A percentile compares a stretch with the other conserved stretches of the same genome.
Conservation (phyloP, 2,888 invertebrate genomes). For the Scaptomyza flava region DNA sequence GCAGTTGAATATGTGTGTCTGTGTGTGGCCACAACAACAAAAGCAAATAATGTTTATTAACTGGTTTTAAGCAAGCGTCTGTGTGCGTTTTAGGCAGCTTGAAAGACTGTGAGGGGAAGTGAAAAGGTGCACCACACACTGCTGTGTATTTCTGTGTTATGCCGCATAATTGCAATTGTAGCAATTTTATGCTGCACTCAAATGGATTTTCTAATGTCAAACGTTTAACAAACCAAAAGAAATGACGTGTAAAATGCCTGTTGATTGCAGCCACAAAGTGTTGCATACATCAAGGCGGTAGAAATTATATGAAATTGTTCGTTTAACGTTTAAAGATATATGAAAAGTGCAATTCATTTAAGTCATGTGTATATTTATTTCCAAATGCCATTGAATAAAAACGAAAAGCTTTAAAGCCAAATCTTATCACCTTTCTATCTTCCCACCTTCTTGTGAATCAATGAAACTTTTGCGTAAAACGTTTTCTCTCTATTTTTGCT, state of each 20-base stretch:
- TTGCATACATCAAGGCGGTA: slow-evolving; percentile 28
- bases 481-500: too few relatives aligned
- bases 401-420: too few relatives aligned
- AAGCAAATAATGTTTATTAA: slow-evolving; percentile 70
- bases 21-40: slow-evolving; percentile 44
- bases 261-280: slow-evolving; percentile 53
- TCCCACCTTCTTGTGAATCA: too few relatives aligned
- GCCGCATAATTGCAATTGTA: slow-evolving; percentile 46
- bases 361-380: too few relatives aligned
- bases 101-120: slow-evolving; percentile 2
- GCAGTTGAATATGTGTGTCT: slow-evolving; percentile 18
- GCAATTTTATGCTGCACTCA: slow-evolving; percentile 40
- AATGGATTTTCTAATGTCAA: slow-evolving; percentile 51
- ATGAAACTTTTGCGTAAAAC: too few relatives aligned
- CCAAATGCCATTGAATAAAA: too few relatives aligned
- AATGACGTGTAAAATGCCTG: slow-evolving; percentile 37
- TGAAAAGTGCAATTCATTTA: too few relatives aligned
- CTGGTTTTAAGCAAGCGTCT: slow-evolving; percentile 45
- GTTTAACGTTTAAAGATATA: too few relatives aligned
- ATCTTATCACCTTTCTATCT: too few relatives aligned
- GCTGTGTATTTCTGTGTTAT: slow-evolving; percentile 49
- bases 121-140: slow-evolving; percentile 24
- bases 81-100: slow-evolving; percentile 39
- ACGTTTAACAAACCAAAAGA: slow-evolving; percentile 16
- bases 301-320: background rate